A percentile compares a stretch with the other conserved stretches of the same genome.
phyloP scores from a whole-genome alignment of 2,797 vertebrate genomes.

The Galago senegalensis region DNA sequence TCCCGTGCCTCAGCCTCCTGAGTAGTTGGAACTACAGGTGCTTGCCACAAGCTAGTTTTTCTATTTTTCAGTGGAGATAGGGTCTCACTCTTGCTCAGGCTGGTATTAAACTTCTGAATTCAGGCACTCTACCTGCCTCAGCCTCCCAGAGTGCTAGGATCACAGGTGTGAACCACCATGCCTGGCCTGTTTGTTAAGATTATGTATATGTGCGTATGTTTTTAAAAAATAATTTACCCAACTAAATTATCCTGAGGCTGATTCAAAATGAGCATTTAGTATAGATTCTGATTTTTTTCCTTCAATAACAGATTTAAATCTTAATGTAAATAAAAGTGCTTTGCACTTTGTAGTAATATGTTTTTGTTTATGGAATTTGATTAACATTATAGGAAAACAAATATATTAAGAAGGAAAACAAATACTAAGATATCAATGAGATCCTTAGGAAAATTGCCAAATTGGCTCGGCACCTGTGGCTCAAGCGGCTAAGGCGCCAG shows the following conservation, averaged over 20 bases:
- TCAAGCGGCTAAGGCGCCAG: no score
- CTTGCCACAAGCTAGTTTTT: no score
- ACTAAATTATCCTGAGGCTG: background rate
- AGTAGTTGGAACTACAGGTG: no score
- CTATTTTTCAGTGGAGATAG: no score
- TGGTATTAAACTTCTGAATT: no score
- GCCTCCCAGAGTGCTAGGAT: no score
- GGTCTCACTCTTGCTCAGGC: no score
- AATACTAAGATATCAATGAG: background rate
- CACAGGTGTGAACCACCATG: no score
- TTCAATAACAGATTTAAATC: background rate
- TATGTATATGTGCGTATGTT: background rate
- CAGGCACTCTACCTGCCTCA: no score
- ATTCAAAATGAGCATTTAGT: constrained; percentile 41
- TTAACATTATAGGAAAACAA: constrained; percentile 33
- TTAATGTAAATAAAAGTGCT: constrained; percentile 9
- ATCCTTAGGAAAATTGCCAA: constrained; percentile 23
- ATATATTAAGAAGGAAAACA: constrained; percentile 12
- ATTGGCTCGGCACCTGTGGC: no score
- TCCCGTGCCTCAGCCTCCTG: no score
- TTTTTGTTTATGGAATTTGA: constrained; percentile 26
- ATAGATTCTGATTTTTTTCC: constrained; percentile 1
- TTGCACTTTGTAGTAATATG: background rate
- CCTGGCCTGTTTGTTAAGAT: background rate
- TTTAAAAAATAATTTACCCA: constrained; percentile 27